Evolutionary conservation across 1,140 invertebrate species (phyloP), one percentile per base, ranked within the genome.

Genomic region (Bombus sibiricus): DNA sequence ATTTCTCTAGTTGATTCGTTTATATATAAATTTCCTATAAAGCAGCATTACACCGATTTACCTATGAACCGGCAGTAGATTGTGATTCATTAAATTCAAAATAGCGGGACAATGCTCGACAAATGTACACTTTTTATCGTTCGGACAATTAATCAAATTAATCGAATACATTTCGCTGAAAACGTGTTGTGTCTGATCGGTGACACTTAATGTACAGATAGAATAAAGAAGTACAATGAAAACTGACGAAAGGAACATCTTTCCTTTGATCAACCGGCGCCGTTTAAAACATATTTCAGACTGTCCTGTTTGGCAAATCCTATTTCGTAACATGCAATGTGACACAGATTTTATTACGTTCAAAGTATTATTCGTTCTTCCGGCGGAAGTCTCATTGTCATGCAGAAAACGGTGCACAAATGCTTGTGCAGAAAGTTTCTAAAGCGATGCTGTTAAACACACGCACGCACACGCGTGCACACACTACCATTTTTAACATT

Each of bases 11-110:
- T 9, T 0, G 3, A 8, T 3, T 18, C 25, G 13, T n/a, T 43
- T 43, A 18, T 39, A 69, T 39, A 15, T 2, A 10, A 25, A 53
- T 62, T 73, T 9, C 4, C 13, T 25, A 39, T 37, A 28, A 12
- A 28, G 9, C 34, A 6, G 2, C 5, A 5, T 43, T 34, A 10
- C 18, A n/a, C 69, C 10, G 10, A 57, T 37, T 47, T 90, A 93
- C 92, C 92, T 93, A 43, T 93, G 92, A 86, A 92, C 84, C 22
- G 92, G 90, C 75, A 93, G 77, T 59, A 85, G 76, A 53, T 88
- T 88, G 37, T 79, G 83, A 62, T 80, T 83, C 91, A 93, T 93
- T 53, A 92, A 64, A 32, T 78, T 77, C n/a, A 79, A 53, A 62
- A 93, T 82, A 47, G 85, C 85, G 41, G 89, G 86, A 76, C 93